These are phyloP conservation scores for Dasyprocta punctata DNA, from an alignment of 2,113 vertebrate species.

Conservation along the genomic window DNA sequence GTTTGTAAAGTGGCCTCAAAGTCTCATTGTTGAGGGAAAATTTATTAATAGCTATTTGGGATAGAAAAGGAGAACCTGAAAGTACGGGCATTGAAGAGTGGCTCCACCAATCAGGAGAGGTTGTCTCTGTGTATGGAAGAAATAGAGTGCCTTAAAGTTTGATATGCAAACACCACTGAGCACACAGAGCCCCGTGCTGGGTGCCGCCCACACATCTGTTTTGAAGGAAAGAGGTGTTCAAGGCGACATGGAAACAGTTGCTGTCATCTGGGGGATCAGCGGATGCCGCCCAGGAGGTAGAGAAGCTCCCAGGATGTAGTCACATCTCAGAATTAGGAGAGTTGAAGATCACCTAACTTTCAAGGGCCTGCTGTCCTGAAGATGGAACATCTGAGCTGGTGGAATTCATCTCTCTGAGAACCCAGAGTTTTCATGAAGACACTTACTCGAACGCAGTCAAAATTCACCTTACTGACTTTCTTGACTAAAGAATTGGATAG, in stretches of 20 bases:
- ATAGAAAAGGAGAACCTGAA: not conserved
- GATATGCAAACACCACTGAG: not conserved
- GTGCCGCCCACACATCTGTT: not conserved
- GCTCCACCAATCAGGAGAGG: not conserved
- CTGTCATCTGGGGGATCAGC: not conserved
- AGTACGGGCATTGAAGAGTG: not conserved
- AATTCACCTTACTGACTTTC: not conserved
- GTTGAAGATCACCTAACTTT: constrained; percentile 13
- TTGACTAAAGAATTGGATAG: constrained; percentile 20
- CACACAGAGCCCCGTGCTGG: not conserved
- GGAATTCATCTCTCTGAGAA: not conserved
- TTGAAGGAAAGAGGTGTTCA: not conserved
- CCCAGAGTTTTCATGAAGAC: not conserved
- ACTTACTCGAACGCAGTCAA: not conserved
- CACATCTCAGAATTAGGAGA: not conserved
- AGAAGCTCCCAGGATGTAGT: not conserved
- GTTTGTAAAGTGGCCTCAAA: not conserved
- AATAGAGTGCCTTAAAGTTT: not conserved
- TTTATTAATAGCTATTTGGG: not conserved
- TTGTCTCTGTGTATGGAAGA: not conserved
- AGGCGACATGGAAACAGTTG: not conserved
- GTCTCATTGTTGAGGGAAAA: not conserved
- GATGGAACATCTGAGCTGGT: not conserved
- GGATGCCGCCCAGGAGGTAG: not conserved
- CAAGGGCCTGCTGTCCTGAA: not conserved